Conservation (phyloP, 2,797 vertebrate genomes). For the Propithecus perrieri region DNA sequence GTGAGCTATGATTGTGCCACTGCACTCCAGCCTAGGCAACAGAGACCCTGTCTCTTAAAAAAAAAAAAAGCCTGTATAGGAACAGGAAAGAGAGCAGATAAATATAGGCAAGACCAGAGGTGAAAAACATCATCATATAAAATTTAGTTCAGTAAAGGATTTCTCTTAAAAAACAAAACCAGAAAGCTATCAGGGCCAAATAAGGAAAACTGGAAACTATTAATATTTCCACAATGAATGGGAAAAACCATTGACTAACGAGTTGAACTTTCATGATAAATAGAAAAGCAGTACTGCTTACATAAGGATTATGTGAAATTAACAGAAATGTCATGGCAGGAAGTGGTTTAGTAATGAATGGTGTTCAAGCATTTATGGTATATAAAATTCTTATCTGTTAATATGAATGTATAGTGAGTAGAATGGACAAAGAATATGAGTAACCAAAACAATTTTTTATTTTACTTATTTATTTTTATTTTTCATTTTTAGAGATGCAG, state of each 20-base stretch:
- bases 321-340: neutral
- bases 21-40: neutral
- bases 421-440: neutral
- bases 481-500: no score
- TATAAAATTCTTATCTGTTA: constrained; percentile 39
- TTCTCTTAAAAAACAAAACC: neutral
- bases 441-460: neutral
- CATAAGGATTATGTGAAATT: constrained; percentile 1
- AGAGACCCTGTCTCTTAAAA: neutral
- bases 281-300: neutral
- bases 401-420: neutral
- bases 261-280: constrained; percentile 9
- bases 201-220: neutral
- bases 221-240: neutral
- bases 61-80: neutral
- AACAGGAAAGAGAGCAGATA: neutral
- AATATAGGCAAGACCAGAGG: neutral
- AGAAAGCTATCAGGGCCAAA: neutral
- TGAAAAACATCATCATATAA: neutral
- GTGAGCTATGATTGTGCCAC: neutral
- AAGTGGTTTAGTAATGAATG: constrained; percentile 12
- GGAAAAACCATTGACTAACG: neutral
- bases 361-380: constrained; percentile 2
- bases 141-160: neutral
- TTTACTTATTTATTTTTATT: neutral